Base-by-base conservation (phyloP, 37 sponge, comb jelly and placozoan genomes). In the Diacarnus erythraeanus region DNA sequence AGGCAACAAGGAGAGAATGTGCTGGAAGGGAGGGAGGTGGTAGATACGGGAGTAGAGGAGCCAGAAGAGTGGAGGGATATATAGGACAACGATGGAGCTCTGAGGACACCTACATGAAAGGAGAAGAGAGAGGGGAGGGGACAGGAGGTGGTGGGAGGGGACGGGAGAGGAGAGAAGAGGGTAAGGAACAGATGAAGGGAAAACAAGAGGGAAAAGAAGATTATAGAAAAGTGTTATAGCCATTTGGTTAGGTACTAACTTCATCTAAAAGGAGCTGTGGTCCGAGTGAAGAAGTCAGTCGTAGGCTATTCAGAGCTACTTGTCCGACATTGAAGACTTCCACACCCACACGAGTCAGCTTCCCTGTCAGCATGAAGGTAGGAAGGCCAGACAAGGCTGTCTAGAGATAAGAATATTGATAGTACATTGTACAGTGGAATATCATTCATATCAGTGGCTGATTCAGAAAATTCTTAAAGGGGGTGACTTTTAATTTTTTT, bases 321-420 rank as follows among this genome's bases (percentile, higher is more conserved):
- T 76, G 77, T 36, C 90, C 90, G 40, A 38, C 64, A 81, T 84
- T 89, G 71, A 35, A 39, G 30, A 89, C 61, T 35, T 77, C 76
- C 39, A 89, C 56, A 9, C 56, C 57, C 6, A 89, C 76, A 21
- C 69, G 80, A 43, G 35, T 51, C 61, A 89, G 65, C 71, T 84
- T 81, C 5, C 90, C 90, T 29, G 58, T 38, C 25, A 84, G 64
- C 56, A 74, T 20, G 63, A 57, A 69, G 15, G 69, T 51, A n/a
- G 90, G 77, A 43, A 78, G 64, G 36, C 39, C 39, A 80, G 38
- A 41, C 57, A 58, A 10, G 66, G 76, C 86, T 84, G 66, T 21
- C 15, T 22, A 12, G 10, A 47, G 6, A 12, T n/a, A n/a, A n/a
- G n/a, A n/a, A n/a, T n/a, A n/a, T n/a, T n/a, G n/a, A n/a, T n/a